These are phyloP conservation scores for Hafferia zeledoni DNA, from an alignment of 2,797 vertebrate genomes.

Conservation along the genomic window DNA sequence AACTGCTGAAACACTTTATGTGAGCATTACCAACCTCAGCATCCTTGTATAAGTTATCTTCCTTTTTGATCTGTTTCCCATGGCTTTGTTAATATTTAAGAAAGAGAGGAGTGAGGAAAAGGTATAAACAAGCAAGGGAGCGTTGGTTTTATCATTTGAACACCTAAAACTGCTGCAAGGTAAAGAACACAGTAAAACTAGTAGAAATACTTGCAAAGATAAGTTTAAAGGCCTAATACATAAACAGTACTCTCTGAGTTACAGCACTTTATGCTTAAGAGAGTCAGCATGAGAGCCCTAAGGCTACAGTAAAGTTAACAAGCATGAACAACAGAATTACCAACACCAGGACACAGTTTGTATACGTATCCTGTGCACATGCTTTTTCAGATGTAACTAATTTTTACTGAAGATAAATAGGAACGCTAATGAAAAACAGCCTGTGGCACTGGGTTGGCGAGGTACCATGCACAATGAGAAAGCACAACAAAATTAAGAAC, in stretches of 20 bases:
- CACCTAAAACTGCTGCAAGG: background rate
- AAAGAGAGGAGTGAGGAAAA: background rate
- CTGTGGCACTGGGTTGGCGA: background rate
- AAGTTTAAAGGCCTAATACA: slow-evolving; percentile 6
- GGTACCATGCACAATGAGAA: background rate
- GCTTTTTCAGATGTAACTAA: slow-evolving; percentile 44
- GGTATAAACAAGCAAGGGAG: background rate
- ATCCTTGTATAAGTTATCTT: background rate
- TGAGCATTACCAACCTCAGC: background rate
- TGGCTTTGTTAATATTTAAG: background rate
- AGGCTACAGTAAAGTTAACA: slow-evolving; percentile 33
- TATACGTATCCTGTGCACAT: background rate
- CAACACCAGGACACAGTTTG: slow-evolving; percentile 11
- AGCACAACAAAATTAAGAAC: background rate
- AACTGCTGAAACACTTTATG: background rate
- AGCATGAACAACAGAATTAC: slow-evolving; percentile 15
- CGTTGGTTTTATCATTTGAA: background rate
- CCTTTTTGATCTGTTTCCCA: background rate
- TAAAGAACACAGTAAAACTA: background rate
- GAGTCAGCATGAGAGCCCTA: background rate
- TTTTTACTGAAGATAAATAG: slow-evolving; percentile 3
- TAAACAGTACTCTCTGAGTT: background rate
- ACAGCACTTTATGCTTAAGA: background rate
- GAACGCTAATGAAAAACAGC: slow-evolving; percentile 26
- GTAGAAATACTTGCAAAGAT: background rate